Base-by-base conservation (phyloP, 2,113 vertebrate species). In the Cardinalis cardinalis region DNA sequence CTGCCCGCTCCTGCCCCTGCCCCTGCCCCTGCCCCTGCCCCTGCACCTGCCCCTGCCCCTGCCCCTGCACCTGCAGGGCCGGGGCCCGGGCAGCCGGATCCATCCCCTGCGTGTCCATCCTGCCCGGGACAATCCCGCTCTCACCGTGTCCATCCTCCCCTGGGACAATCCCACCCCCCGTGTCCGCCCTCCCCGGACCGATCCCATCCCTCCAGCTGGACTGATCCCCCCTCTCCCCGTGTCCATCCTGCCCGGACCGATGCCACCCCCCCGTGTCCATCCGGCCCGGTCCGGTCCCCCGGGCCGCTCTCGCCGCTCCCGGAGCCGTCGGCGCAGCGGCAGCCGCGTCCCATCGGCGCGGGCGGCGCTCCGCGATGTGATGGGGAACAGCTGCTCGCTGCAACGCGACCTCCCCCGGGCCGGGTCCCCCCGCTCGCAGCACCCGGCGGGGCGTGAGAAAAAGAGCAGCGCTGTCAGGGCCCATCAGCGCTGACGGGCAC, bases 401-500 rank as follows among this genome's bases (percentile, higher is more conserved):
- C 90, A 28, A 29, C 36, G 51, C 90, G 13, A n/a, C 69, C 79
- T 46, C 3, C 6, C 10, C 7, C 10, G 43, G 70, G 73, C 68
- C 68, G 56, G 78, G 60, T 44, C 7, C 66, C 84, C 89, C 51
- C 3, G 55, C 90, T 49, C 26, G 21, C 94, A 69, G 84, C 87
- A 38, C 75, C 89, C 61, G 40, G 40, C 16, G 51, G 97, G 97
- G 94, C 85, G 96, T 96, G 96, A 97, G 98, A 97, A 93, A 98
- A 97, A 97, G 97, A 97, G 97, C 97, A 97, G 96, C 79, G 87
- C 97, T 98, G 98, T 98, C 98, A 98, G 95, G 93, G 89, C 58
- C 56, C 96, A 98, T 98, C 97, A 98, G 93, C 77, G 12, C 87
- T 95, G 95, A 95, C 15, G 19, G 61, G 85, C 77, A 17, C 19